Evolutionary conservation across 2,888 invertebrate genomes (phyloP), one percentile per base, ranked within the genome.

Genomic region (Lapara coniferarum): DNA sequence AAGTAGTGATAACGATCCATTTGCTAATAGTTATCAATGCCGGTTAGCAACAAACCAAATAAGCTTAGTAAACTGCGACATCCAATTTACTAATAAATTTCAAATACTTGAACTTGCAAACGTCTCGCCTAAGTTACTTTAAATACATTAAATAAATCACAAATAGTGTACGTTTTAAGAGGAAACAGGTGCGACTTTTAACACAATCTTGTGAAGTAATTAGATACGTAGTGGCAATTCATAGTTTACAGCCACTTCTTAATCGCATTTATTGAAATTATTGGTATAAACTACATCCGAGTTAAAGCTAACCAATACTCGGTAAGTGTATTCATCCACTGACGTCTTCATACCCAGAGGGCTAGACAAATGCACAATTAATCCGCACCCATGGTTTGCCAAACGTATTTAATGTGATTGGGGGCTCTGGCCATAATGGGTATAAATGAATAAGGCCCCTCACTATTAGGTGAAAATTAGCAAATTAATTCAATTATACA

Each of bases 211-310:
- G 63, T 49, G 13, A 63, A 49, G 12, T 63, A 19, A 63, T 63
- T 63, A 63, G 63, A 63, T 49, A 49, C 16, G 46, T 16, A 49
- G 63, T 63, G 63, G 6, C 10, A 63, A 6, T 63, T 63, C 63
- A 49, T 13, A 16, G 49, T 55, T 55, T 12, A 55, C 55, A 37
- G 8, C 37, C 37, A 37, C 37, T 37, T 37, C 5, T 37, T 4
- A 37, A 37, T 37, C 7, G 0, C 5, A 37, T 37, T 37, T 6
- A 37, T 37, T 37, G 8, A 5, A 0, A 5, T 37, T 37, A 37
- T 37, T 37, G 37, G 8, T 8, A 37, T 37, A 7, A 37, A 25
- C 25, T 25, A 25, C 25, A 25, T 25, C 25, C 25, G 25, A 2
- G 25, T 25, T 25, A 25, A 25, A 2, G 25, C 25, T 25, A 25